Evolutionary conservation across 2,888 invertebrate genomes (phyloP).

Genomic region (Hydrotaea diabolus): DNA sequence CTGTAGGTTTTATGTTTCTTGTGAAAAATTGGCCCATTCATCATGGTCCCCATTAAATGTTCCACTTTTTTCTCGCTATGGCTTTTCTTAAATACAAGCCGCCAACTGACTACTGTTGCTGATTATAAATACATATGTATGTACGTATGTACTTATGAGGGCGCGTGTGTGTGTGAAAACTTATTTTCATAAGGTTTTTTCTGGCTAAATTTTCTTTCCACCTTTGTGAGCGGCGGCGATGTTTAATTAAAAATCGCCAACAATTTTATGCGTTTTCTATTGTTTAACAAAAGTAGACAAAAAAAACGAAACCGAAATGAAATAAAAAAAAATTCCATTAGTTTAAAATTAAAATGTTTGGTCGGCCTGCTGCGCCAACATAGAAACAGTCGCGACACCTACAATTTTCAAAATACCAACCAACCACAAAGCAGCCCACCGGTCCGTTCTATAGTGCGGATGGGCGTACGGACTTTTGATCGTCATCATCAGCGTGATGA

Average conservation of each 20-base stretch:
- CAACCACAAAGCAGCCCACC: no score
- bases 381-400: no score
- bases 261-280: background rate
- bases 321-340: background rate
- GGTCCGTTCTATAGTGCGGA: no score
- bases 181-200: background rate
- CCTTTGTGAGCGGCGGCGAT: background rate
- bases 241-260: background rate
- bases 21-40: background rate
- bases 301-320: background rate
- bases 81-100: background rate
- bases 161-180: background rate
- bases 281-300: background rate
- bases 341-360: constrained; percentile 2
- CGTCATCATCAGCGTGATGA: background rate
- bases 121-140: no score
- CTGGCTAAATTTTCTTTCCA: background rate
- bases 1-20: no score
- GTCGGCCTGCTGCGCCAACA: no score
- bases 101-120: background rate
- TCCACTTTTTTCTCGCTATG: background rate
- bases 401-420: no score
- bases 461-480: no score
- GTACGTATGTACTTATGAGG: no score
- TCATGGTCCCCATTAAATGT: background rate